phyloP scores from a whole-genome alignment of 2,888 invertebrate species.

The Cartodere bifasciata region DNA sequence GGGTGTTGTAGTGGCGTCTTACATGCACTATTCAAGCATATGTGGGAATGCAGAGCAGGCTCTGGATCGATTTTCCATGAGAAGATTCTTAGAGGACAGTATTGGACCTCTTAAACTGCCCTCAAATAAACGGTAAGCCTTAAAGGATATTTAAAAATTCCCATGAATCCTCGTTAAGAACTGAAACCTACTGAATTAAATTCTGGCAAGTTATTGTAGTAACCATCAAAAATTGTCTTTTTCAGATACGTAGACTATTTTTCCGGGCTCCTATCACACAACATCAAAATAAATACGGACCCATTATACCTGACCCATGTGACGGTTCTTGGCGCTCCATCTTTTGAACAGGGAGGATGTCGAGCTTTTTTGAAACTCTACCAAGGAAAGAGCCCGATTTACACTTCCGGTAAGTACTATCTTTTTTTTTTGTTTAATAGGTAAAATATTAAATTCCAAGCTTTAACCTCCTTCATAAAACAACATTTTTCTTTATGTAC shows the following conservation, averaged over 20 bases:
- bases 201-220: too few species aligned
- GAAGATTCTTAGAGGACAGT: slow-evolving; percentile 75
- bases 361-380: slow-evolving; percentile 75
- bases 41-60: slow-evolving; percentile 76
- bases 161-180: neutral
- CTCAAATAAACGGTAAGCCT: slow-evolving; percentile 55
- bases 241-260: slow-evolving; percentile 85
- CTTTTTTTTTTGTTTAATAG: too few species aligned
- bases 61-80: slow-evolving; percentile 86
- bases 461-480: too few species aligned
- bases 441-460: too few species aligned
- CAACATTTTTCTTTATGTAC: too few species aligned
- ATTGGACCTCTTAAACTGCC: slow-evolving; percentile 58
- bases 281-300: slow-evolving; percentile 76
- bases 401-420: slow-evolving; percentile 56
- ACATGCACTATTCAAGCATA: slow-evolving; percentile 89
- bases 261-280: slow-evolving; percentile 77
- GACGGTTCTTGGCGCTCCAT: slow-evolving; percentile 72
- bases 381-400: slow-evolving; percentile 81
- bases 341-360: slow-evolving; percentile 51
- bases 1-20: slow-evolving; percentile 80
- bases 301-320: slow-evolving; percentile 79
- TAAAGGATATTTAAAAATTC: neutral
- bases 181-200: neutral
- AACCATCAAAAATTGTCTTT: too few species aligned